Conservation (phyloP, 2,888 invertebrate genomes). For the Erebia palarica region DNA sequence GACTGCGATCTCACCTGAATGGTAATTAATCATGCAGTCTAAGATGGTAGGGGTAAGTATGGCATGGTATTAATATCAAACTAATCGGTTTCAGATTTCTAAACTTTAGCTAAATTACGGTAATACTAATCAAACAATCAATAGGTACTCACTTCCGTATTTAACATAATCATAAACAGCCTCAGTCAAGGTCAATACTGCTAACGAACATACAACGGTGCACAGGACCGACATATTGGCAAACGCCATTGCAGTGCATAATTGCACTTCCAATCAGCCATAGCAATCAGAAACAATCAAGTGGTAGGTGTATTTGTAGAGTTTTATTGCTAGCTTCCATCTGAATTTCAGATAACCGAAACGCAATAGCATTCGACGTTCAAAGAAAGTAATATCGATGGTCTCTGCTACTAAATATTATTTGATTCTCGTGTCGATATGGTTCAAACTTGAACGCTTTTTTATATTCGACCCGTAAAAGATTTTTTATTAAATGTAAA, state of each 20-base stretch:
- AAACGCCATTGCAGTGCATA: conserved; percentile 37
- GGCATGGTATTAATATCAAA: neutral
- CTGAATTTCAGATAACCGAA: conserved; percentile 63
- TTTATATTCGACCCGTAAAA: conserved; percentile 30
- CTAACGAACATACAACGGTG: conserved; percentile 42
- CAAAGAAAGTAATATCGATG: conserved; percentile 36
- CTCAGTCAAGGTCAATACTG: conserved; percentile 31
- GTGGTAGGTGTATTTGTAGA: conserved; percentile 51
- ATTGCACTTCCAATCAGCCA: conserved; percentile 48
- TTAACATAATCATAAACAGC: conserved; percentile 64
- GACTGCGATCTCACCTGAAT: too few species aligned
- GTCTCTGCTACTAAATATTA: conserved; percentile 23
- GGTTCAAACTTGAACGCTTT: conserved; percentile 20
- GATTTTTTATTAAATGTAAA: conserved; percentile 36
- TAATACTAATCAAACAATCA: neutral
- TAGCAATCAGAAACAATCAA: conserved; percentile 63
- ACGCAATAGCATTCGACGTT: conserved; percentile 37
- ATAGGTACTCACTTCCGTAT: conserved; percentile 67
- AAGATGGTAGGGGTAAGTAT: too few species aligned
- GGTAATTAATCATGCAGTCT: too few species aligned
- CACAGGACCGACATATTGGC: conserved; percentile 45
- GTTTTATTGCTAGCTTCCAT: conserved; percentile 61
- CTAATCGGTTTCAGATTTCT: too few species aligned
- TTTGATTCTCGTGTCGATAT: conserved; percentile 10
- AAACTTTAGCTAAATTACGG: neutral